Conservation (phyloP, 2,797 vertebrate genomes). For the Varecia variegata region DNA sequence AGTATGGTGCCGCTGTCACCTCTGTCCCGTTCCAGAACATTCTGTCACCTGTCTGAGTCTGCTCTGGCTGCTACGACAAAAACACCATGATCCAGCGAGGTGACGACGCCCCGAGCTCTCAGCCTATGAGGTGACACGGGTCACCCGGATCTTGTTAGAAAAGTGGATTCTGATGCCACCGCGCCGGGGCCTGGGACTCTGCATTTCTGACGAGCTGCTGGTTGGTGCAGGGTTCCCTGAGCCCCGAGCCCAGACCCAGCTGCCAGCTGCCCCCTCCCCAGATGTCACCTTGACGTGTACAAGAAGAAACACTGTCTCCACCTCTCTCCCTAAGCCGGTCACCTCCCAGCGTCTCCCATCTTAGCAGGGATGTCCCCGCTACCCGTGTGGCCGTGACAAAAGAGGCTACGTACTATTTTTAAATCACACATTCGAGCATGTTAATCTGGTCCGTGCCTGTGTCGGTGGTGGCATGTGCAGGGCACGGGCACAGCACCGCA, state of each 20-base stretch:
- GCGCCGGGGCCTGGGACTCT: not conserved
- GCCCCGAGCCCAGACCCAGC: not conserved
- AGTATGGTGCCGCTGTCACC: too few species aligned
- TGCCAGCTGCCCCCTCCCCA: not conserved
- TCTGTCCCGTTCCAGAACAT: not conserved
- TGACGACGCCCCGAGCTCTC: not conserved
- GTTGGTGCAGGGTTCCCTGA: not conserved
- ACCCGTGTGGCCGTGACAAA: not conserved
- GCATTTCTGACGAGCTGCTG: not conserved
- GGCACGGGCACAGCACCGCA: fast-evolving
- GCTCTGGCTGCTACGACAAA: not conserved
- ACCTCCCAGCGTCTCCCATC: not conserved
- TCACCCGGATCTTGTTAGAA: not conserved
- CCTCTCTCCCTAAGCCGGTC: not conserved
- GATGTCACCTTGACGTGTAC: not conserved
- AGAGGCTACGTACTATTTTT: not conserved
- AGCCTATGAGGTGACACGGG: fast-evolving
- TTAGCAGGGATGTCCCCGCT: not conserved
- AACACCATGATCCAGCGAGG: not conserved
- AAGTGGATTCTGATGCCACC: not conserved
- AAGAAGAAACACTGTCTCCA: not conserved
- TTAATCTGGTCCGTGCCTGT: not conserved
- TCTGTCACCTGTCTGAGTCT: not conserved
- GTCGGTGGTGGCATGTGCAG: too few species aligned
- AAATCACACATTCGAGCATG: not conserved